Evolutionary conservation across 2,113 vertebrate genomes (phyloP), one percentile per base, ranked within the genome.

Genomic region (Cebus imitator): DNA sequence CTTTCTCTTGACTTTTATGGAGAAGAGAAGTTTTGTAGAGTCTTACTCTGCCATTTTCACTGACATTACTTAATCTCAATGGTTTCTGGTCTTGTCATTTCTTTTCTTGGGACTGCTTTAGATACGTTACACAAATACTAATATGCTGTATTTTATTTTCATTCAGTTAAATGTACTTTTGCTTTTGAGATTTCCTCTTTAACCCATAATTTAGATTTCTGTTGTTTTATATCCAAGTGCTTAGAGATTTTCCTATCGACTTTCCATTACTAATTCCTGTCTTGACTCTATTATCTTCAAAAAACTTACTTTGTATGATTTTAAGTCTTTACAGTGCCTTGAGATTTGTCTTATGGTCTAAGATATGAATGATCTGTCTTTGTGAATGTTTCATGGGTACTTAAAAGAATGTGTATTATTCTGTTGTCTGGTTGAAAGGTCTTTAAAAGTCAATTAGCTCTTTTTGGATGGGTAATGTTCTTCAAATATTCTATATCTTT

Each of bases 171-270:
- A 64, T 73, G 6, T 27, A 85, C 57, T 78, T 86, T 90, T 90
- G 50, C 70, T 72, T 84, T 57, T 52, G 55, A 78, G 61, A 90
- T 40, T 75, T 89, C n/a, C 61, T 94, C 70, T 61, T 94, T 73
- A 61, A 43, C 40, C 27, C 35, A 90, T 4, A 45, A 90, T 87
- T 95, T 94, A 94, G 82, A 94, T 92, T 79, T 94, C 30, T 81
- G 40, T 70, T 21, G 52, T 94, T 86, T 90, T 64, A 32, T 21
- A 86, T 64, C 43, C 37, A 70, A 87, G 30, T 48, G 6, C 75
- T 95, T 72, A 72, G 73, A 76, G 14, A 92, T 52, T 91, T 87
- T 91, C 78, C 40, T 80, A 20, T 75, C 32, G 35, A 35, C 50
- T 94, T 91, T 85, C 57, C 50, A 6, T 95, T 92, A 89, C 48